Base-by-base conservation (phyloP, 2,113 vertebrate species). In the Oryzias celebensis region DNA sequence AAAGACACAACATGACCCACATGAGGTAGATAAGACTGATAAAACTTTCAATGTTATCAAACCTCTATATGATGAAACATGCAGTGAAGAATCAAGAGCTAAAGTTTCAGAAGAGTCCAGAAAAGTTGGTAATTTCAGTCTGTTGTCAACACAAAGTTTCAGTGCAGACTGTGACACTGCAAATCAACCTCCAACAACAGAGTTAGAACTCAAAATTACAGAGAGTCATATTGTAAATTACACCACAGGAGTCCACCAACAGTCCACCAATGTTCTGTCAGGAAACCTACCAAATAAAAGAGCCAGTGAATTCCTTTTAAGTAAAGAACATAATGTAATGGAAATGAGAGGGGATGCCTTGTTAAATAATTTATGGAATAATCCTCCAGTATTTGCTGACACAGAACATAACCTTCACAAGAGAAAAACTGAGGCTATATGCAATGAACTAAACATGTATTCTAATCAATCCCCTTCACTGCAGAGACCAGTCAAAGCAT, bases 401-500 rank as follows among this genome's bases (percentile, higher is more conserved):
- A 46, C 12, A 15, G 48, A 77, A 53, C 7, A 2, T 13, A 44
- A 2, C 3, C 3, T 3, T 15, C 12, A 52, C 26, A 71, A 73
- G 55, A 59, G 2, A 63, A 62, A 44, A 12, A n/a, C 16, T 23
- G 58, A 43, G 6, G 7, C 41, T n/a, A 42, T 52, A 5, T 54
- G 64, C 14, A 53, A 77, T 24, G 51, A 68, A 50, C 43, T 62
- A 47, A 15, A 14, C 20, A 20, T 36, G 1, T 0, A 45, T 14
- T 49, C 24, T 1, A 49, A 23, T 52, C 48, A 7, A 57, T 50
- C 60, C 5, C 4, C 57, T 45, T n/a, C 71, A n/a, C 62, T 52
- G 43, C 77, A 83, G 15, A 22, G 73, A 14, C 70, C 70, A 18
- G 63, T 77, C 7, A 75, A 41, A 53, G 52, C 78, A 20, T 73